A percentile compares a stretch with the other conserved stretches of the same genome.
phyloP scores from a whole-genome alignment of 92 coral and sea anemone species.

The Paramuricea clavata region DNA sequence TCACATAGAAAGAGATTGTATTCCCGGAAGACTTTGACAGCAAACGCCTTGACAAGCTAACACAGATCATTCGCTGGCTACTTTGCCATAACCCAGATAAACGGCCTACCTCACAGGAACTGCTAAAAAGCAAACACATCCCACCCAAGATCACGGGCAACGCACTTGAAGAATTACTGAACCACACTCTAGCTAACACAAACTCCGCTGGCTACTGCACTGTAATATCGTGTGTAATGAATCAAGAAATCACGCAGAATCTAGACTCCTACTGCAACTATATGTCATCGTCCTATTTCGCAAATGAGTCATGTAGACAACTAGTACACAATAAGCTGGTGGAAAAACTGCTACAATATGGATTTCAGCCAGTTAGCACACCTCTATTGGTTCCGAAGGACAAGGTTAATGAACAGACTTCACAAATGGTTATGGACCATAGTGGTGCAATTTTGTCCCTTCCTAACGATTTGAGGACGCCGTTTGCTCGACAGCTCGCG shows the following conservation, averaged over 20 bases:
- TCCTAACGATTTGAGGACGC: slow-evolving; percentile 87
- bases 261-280: too few species aligned
- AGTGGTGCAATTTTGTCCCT: slow-evolving; percentile 89
- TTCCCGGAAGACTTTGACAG: slow-evolving; percentile 86
- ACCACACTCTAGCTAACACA: slow-evolving; percentile 89
- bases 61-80: slow-evolving; percentile 84
- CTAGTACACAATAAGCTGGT: slow-evolving; percentile 84
- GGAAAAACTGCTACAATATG: slow-evolving; percentile 79
- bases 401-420: slow-evolving; percentile 74
- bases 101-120: slow-evolving; percentile 96
- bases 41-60: slow-evolving; percentile 78
- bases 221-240: slow-evolving; percentile 84
- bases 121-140: slow-evolving; percentile 92
- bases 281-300: too few species aligned
- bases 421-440: slow-evolving; percentile 87
- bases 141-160: slow-evolving; percentile 98
- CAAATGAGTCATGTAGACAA: too few species aligned
- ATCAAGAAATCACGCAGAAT: slow-evolving; percentile 76
- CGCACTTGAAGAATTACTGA: slow-evolving; percentile 90
- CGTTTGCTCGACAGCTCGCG: slow-evolving; percentile 93
- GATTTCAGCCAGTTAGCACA: slow-evolving; percentile 82
- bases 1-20: slow-evolving; percentile 76
- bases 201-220: slow-evolving; percentile 94
- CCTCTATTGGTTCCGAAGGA: slow-evolving; percentile 85
- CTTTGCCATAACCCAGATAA: slow-evolving; percentile 87